Evolutionary conservation across 2,888 invertebrate species (phyloP).

Genomic region (Perithous albicinctus): DNA sequence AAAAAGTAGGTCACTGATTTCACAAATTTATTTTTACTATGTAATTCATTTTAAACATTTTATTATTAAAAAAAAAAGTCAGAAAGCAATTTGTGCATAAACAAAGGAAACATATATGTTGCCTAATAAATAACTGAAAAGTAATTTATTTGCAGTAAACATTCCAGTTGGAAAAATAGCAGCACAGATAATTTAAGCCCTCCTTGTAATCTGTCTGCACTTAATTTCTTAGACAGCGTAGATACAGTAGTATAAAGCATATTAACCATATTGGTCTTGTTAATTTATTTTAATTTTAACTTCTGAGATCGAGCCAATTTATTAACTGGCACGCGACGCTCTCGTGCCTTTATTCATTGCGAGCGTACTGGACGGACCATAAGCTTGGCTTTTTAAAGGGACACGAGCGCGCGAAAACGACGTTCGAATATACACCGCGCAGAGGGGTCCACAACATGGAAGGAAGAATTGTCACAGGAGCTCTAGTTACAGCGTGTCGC

Average conservation of each 20-base stretch:
- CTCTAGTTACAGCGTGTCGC: constrained; percentile 62
- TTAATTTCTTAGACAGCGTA: neutral
- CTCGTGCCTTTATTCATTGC: constrained; percentile 38
- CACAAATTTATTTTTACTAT: too few species aligned
- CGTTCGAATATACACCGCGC: constrained; percentile 44
- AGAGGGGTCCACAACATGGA: constrained; percentile 32
- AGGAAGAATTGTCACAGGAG: constrained; percentile 55
- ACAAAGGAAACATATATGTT: too few species aligned
- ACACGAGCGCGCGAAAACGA: constrained; percentile 39
- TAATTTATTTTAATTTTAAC: constrained; percentile 26
- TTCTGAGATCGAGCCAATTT: constrained; percentile 37
- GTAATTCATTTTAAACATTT: neutral
- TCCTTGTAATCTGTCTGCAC: neutral
- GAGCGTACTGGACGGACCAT: neutral
- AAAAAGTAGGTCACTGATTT: too few species aligned
- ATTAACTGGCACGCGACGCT: constrained; percentile 64
- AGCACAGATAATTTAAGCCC: too few species aligned
- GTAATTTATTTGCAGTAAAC: too few species aligned
- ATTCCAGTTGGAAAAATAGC: too few species aligned
- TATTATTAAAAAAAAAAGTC: neutral
- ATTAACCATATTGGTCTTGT: neutral
- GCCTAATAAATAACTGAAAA: too few species aligned
- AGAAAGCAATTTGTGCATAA: too few species aligned
- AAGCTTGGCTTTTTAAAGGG: constrained; percentile 15
- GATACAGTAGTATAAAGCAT: neutral